Base-by-base conservation (phyloP, 2,797 vertebrate genomes). In the Oryzias sinensis region DNA sequence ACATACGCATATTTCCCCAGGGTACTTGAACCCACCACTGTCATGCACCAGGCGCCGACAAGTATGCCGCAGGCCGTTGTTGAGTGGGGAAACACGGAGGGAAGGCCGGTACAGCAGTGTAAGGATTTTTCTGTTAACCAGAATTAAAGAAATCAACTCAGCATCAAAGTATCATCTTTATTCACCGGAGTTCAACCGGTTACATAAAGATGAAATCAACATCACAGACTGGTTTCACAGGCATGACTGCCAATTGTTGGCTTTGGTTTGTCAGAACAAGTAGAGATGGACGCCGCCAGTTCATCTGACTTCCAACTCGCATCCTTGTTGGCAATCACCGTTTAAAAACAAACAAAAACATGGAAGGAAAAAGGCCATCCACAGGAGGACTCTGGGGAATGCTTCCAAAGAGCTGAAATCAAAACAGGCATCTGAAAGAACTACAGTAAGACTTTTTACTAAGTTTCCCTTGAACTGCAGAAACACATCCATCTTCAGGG, bases 181-280 rank as follows among this genome's bases (percentile, higher is more conserved):
- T 29, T 29, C 6, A 6, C 27, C 27, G 27, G 27, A 29, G 27
- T 29, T 6, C 5, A 29, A 29, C 27, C 27, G 27, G 27, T 29
- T 29, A 29, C 27, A 29, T 6, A 58, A 68, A 70, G 67, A 61
- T 42, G 16, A 49, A 49, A 33, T 16, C 3, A 47, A 61, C 52
- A 68, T 70, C 56, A 70, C 45, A 74, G 53, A 68, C 66, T 59
- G 33, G 68, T 72, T 78, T 77, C 69, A 78, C 72, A 77, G 68
- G 66, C 62, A 70, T 75, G 46, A 62, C 56, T 54, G 49, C 59
- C 53, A 79, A 68, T 62, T 68, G 68, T 79, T 62, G 61, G 68
- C 85, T 83, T 87, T 88, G 80, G 83, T 84, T 82, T 72, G 62
- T 84, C 75, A 64, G 73, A 50, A 49, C 62, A 61, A 51, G 59